Evolutionary conservation across 2,797 vertebrate species (phyloP), one percentile per base, ranked within the genome.

Genomic region (Mastacembelus armatus): DNA sequence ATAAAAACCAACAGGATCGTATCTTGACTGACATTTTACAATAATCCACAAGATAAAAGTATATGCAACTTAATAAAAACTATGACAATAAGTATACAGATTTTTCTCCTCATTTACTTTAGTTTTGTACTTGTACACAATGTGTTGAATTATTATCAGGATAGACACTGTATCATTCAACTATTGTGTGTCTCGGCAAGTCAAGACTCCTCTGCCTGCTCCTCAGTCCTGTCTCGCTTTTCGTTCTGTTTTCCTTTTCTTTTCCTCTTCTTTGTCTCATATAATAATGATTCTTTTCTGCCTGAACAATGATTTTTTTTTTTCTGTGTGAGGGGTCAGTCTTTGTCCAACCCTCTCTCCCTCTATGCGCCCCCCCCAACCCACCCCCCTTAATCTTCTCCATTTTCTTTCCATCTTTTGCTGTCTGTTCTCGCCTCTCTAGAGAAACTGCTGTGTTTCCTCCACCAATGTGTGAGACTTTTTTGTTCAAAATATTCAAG

Each of bases 201-300:
- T 80, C 44, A 71, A 62, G 79, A 82, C 77, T 71, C n/a, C n/a
- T n/a, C n/a, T 66, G 74, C 66, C 59, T 60, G 45, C 55, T 82
- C 71, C 55, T 70, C 74, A 33, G 42, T 67, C 54, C 55, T 54
- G 57, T 47, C 32, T 72, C 27, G 56, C 45, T 66, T 71, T 75
- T 74, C 68, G 68, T 38, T 67, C 49, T 51, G 33, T 82, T 81
- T 78, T 75, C 70, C 50, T 66, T 75, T 64, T 75, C 48, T 84
- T 77, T 81, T 77, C 74, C 65, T 75, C 60, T 64, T 76, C 74
- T 83, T 85, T 87, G 74, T 84, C 71, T 84, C 60, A 66, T 78
- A 66, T 69, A 35, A 78, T 81, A 80, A 71, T 65, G 60, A 83
- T 64, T 84, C 74, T 72, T 78, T 75, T 84, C 66, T 78, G 56